Evolutionary conservation across 1,140 invertebrate species (phyloP), one percentile per base, ranked within the genome.

Genomic region (Apis florea): DNA sequence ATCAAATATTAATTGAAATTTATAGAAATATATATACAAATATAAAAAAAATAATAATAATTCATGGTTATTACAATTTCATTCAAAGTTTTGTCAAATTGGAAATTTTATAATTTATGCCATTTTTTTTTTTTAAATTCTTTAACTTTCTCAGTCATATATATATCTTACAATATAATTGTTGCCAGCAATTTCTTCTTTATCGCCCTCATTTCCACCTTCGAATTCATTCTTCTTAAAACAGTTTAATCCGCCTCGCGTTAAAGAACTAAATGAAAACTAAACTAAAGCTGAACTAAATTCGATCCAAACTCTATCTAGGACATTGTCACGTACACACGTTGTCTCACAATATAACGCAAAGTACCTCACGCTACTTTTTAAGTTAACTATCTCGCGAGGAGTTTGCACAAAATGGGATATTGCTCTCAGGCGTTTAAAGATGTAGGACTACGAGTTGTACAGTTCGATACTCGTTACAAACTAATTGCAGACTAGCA

Each of bases 401-500:
- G 47, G 69, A 73, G 47, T 78, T 68, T 69, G n/a, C 26, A 70
- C 24, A 53, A 26, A 84, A 78, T 66, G 68, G 49, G 58, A 8
- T 63, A 84, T 74, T 75, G 64, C 75, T 79, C 11, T 85, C 61
- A 86, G 51, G 61, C 72, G 58, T 67, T 80, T 53, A 71, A 83
- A 61, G 59, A 83, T 83, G 75, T 84, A 83, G 26, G 61, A 85
- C 67, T 83, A 86, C 17, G 40, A 59, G 69, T 64, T 66, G 69
- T 78, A 67, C 72, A 61, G 64, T 51, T 86, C 63, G 73, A 85
- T 64, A 82, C 59, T 49, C 71, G 69, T 85, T 85, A 85, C 68
- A 59, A 86, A 83, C 75, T 86, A 86, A 86, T 85, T 79, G 81
- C 61, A 21, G 84, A 86, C 85, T 86, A 86, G 85, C 71, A 86